Evolutionary conservation across 2,797 vertebrate species (phyloP).

Genomic region (Rhinoraja longicauda): DNA sequence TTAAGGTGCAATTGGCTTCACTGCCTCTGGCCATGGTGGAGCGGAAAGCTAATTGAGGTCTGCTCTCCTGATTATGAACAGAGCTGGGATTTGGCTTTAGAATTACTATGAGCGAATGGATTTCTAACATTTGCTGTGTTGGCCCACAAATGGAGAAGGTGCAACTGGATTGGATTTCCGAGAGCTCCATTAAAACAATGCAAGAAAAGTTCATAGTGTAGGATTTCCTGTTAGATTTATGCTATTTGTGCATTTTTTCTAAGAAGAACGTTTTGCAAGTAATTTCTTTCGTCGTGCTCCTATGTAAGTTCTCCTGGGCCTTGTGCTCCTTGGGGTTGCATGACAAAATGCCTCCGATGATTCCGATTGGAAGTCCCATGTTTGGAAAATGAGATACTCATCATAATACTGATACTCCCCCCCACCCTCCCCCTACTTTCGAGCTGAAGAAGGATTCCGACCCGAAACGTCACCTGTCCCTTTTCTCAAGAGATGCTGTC

Average conservation of each 20-base stretch:
- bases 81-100: neutral
- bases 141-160: neutral
- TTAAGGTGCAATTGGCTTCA: neutral
- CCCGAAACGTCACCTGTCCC: too few species aligned
- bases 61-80: neutral
- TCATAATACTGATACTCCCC: too few species aligned
- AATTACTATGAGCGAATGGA: neutral
- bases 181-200: neutral
- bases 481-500: too few species aligned
- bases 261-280: neutral
- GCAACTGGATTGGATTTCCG: neutral
- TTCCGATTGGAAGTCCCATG: neutral
- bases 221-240: neutral
- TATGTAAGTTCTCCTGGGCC: neutral
- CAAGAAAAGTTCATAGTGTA: neutral
- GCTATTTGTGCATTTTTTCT: neutral
- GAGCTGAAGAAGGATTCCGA: too few species aligned
- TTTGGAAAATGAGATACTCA: neutral
- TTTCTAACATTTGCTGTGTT: neutral
- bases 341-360: neutral
- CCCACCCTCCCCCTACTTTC: too few species aligned
- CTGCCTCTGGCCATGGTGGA: neutral
- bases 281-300: neutral
- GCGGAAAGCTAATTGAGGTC: neutral
- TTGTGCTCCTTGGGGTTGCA: neutral